phyloP scores from a whole-genome alignment of 2,888 invertebrate species.

The Junonia oenone region DNA sequence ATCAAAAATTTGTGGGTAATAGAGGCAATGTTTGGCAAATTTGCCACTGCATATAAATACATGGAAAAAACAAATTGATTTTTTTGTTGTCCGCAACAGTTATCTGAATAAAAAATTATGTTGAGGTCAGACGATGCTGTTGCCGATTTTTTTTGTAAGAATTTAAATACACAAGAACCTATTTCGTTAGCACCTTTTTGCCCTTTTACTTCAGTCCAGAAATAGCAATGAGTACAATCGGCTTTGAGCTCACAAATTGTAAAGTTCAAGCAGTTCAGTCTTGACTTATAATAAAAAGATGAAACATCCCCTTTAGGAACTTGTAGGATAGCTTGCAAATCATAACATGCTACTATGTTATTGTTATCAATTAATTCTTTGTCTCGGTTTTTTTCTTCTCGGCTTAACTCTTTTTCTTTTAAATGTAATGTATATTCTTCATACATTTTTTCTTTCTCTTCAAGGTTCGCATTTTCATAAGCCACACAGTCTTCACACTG shows the following conservation, averaged over 20 bases:
- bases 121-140: not conserved
- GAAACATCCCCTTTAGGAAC: constrained; percentile 22
- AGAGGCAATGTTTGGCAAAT: not conserved
- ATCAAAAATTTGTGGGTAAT: constrained; percentile 16
- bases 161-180: constrained; percentile 20
- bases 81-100: constrained; percentile 14
- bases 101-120: constrained; percentile 17
- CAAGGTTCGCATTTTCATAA: not conserved
- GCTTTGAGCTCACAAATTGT: constrained; percentile 20
- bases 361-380: not conserved
- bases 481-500: constrained; percentile 7
- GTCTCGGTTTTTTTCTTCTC: constrained; percentile 8
- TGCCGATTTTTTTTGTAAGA: not conserved
- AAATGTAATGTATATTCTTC: too few relatives aligned
- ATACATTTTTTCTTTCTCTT: too few relatives aligned
- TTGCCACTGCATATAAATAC: constrained; percentile 10
- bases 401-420: not conserved
- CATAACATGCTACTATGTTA: constrained; percentile 27
- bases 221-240: constrained; percentile 20
- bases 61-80: constrained; percentile 10
- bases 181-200: constrained; percentile 27
- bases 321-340: constrained; percentile 25
- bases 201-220: constrained; percentile 30
- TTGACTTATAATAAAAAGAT: constrained; percentile 29
- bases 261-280: constrained; percentile 23